phyloP scores from a whole-genome alignment of 2,113 vertebrate species.

The Oncorhynchus nerka region DNA sequence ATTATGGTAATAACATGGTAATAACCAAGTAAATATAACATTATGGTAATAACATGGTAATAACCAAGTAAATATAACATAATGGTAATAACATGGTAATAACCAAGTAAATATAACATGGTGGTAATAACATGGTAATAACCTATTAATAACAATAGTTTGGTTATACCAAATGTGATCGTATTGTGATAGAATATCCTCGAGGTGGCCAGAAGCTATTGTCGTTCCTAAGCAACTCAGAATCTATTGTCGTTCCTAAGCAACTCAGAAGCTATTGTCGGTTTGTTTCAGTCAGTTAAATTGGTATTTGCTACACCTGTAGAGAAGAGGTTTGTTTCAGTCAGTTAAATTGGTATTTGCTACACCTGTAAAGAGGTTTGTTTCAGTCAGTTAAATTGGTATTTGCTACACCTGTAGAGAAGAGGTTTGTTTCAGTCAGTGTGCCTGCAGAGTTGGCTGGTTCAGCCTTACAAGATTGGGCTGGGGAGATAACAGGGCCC shows the following conservation, averaged over 20 bases:
- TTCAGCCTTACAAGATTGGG: slow-evolving; percentile 2
- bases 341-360: slow-evolving; percentile 8
- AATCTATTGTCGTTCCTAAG: too few species aligned
- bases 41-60: too few species aligned
- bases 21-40: too few species aligned
- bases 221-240: too few species aligned
- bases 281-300: too few species aligned
- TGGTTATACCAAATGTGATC: slow-evolving; percentile 15
- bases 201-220: neutral
- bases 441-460: neutral
- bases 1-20: too few species aligned
- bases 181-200: slow-evolving; percentile 1
- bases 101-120: too few species aligned
- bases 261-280: too few species aligned
- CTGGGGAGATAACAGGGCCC: slow-evolving; percentile 27
- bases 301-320: slow-evolving; percentile 15
- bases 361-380: slow-evolving; percentile 35
- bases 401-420: slow-evolving; percentile 19
- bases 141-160: neutral
- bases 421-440: slow-evolving; percentile 41
- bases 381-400: slow-evolving; percentile 30
- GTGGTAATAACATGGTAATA: neutral
- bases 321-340: slow-evolving; percentile 37
- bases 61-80: too few species aligned
- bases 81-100: too few species aligned